These are phyloP conservation scores for Sebastes kiyomatsui DNA, from an alignment of 2,797 vertebrate genomes.

Conservation along the genomic window DNA sequence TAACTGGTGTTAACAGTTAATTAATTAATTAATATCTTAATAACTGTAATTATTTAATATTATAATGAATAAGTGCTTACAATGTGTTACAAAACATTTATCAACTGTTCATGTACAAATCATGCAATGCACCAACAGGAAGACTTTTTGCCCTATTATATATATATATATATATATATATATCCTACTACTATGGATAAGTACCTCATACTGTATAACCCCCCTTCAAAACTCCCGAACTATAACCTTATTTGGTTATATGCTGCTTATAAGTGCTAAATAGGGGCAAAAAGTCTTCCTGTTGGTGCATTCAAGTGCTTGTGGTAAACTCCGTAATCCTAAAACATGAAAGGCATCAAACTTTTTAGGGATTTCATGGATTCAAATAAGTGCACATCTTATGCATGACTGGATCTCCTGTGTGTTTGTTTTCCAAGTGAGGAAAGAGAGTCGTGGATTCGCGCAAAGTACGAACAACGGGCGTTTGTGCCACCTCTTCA, in stretches of 20 bases:
- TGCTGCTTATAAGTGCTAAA: not conserved
- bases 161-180: too few species aligned
- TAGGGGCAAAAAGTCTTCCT: not conserved
- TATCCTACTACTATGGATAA: too few species aligned
- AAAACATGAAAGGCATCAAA: not conserved
- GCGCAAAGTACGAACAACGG: conserved; percentile 94
- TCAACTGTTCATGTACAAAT: not conserved
- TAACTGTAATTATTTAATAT: too few species aligned
- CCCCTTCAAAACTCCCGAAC: not conserved
- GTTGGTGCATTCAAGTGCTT: not conserved
- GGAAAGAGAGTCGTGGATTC: conserved; percentile 94
- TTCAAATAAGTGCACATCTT: not conserved
- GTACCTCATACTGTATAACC: too few species aligned
- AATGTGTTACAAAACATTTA: not conserved
- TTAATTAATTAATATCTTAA: too few species aligned
- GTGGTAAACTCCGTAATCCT: not conserved
- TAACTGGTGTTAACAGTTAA: not conserved
- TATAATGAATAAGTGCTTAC: not conserved
- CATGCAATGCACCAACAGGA: too few species aligned
- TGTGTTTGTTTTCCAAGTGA: conserved; percentile 76
- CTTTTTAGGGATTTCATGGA: not conserved
- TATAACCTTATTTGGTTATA: not conserved
- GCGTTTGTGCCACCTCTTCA: conserved; percentile 88
- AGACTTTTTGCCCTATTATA: too few species aligned
- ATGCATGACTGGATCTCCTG: not conserved